Conservation (phyloP, 2,797 vertebrate genomes). For the Lepus oiostolus region DNA sequence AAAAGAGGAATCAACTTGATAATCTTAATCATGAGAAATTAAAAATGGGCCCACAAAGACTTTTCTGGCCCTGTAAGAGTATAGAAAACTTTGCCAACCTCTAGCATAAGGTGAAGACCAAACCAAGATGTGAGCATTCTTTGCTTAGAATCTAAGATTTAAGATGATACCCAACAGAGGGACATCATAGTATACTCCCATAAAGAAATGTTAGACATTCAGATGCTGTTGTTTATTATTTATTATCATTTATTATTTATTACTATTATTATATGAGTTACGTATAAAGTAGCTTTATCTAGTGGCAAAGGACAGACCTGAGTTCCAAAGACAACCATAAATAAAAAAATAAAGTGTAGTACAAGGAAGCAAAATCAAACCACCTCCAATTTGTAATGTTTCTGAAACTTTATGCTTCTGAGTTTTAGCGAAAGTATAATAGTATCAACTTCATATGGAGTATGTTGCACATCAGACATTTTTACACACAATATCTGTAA, state of each 20-base stretch:
- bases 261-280: neutral
- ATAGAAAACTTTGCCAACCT: neutral
- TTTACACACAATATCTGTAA: neutral
- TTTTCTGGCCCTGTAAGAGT: neutral
- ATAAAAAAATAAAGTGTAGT: neutral
- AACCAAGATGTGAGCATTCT: neutral
- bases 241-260: too few relatives aligned
- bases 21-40: neutral
- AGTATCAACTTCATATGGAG: neutral
- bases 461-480: too few relatives aligned
- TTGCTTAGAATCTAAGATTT: neutral
- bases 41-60: neutral
- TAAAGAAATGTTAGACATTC: neutral
- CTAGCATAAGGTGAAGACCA: neutral
- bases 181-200: neutral
- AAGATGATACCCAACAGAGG: neutral
- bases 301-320: neutral
- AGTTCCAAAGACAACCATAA: neutral
- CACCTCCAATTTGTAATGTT: neutral
- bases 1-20: neutral
- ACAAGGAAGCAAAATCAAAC: neutral
- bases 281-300: neutral
- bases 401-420: neutral
- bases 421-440: neutral
- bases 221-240: neutral